Percentiles rank a stretch among this genome's conserved stretches.
Conservation (phyloP, 2,888 invertebrate genomes). For the Tipula unca region DNA sequence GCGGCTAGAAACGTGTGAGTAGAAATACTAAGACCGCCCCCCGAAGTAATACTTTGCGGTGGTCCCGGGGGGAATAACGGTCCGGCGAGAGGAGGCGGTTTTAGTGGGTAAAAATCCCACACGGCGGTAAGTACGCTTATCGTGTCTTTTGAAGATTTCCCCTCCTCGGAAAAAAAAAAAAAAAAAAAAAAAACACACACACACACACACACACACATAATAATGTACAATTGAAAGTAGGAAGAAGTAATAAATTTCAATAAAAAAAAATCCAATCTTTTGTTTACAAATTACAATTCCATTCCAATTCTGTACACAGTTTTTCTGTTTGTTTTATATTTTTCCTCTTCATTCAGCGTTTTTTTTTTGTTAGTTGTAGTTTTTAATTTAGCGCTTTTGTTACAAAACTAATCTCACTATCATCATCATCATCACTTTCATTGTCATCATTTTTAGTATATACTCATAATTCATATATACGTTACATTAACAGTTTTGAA, state of each 20-base stretch:
- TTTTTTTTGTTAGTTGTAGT: not conserved
- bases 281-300: conserved; percentile 1
- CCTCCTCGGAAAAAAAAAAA: too few species aligned
- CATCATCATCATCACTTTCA: not conserved
- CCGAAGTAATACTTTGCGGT: too few species aligned
- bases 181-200: too few species aligned
- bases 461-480: not conserved
- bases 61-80: too few species aligned
- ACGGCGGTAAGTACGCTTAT: too few species aligned
- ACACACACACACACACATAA: not conserved
- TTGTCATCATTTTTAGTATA: not conserved
- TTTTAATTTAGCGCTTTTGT: not conserved
- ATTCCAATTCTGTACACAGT: not conserved
- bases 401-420: not conserved
- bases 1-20: too few species aligned
- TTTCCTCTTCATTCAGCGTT: not conserved
- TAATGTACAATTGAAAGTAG: not conserved
- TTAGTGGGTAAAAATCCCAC: too few species aligned
- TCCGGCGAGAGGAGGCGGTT: too few species aligned
- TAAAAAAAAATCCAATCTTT: not conserved
- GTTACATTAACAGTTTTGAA: not conserved
- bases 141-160: too few species aligned
- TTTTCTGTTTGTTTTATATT: not conserved
- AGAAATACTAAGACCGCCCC: too few species aligned
- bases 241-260: not conserved